Evolutionary conservation across 1,140 invertebrate genomes (phyloP).

Genomic region (Andrena cerasifolii): DNA sequence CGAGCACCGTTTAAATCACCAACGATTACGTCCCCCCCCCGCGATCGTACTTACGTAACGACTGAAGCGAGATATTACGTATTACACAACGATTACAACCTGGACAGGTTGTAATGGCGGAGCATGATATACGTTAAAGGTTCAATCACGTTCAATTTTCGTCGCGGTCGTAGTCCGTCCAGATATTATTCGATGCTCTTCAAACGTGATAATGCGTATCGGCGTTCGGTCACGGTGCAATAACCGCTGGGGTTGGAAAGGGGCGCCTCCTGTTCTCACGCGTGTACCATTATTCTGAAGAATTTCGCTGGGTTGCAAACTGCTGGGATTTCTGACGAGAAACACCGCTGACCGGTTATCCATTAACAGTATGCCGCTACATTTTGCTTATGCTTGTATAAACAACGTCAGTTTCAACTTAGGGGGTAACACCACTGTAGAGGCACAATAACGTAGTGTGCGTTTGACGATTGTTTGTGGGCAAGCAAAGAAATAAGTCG

Average conservation of each 20-base stretch:
- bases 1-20: constrained; percentile 33
- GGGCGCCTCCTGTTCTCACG: not conserved
- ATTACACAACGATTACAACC: constrained; percentile 31
- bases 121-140: constrained; percentile 34
- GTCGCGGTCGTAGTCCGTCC: not conserved
- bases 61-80: constrained; percentile 19
- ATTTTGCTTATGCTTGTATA: no score
- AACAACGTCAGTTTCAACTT: no score
- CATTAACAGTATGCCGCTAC: no score
- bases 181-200: constrained; percentile 25
- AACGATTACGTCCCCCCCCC: constrained; percentile 33
- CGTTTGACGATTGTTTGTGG: no score
- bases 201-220: constrained; percentile 1
- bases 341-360: no score
- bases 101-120: constrained; percentile 15
- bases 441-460: no score
- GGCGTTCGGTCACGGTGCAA: not conserved
- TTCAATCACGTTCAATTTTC: constrained; percentile 33
- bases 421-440: no score
- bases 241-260: not conserved
- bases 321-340: no score
- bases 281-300: not conserved
- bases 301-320: not conserved
- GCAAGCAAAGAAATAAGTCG: no score
- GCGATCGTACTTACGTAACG: constrained; percentile 13